These are phyloP conservation scores for Lasius platythorax DNA, from an alignment of 2,888 invertebrate species.

Conservation along the genomic window DNA sequence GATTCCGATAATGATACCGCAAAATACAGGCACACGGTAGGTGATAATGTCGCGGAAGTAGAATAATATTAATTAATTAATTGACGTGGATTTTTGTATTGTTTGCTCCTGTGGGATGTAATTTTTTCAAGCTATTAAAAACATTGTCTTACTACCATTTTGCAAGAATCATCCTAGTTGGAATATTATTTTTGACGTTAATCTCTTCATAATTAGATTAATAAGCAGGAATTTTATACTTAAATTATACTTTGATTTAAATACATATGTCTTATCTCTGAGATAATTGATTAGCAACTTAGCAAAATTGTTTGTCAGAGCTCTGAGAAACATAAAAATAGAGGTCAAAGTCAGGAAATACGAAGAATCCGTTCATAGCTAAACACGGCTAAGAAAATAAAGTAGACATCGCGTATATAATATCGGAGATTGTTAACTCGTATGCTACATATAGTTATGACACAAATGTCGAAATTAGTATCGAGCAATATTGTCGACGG, in stretches of 20 bases:
- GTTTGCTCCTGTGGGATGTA: background rate
- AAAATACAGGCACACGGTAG: slow-evolving; percentile 37
- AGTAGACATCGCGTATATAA: background rate
- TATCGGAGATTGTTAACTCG: background rate
- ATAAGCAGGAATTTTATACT: background rate
- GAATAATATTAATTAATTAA: background rate
- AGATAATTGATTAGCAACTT: background rate
- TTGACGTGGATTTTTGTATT: too few relatives aligned
- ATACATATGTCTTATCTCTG: background rate
- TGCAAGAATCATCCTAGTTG: background rate
- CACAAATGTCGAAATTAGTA: background rate
- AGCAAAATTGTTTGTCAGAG: background rate
- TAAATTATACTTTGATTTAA: background rate
- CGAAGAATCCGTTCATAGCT: background rate
- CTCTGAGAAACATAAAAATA: background rate
- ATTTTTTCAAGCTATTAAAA: background rate
- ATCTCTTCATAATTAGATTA: background rate
- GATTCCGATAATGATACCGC: slow-evolving; percentile 48
- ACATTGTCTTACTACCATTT: background rate
- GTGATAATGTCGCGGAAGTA: background rate
- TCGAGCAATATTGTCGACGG: slow-evolving; percentile 3
- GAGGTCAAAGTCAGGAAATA: background rate
- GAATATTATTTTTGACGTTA: background rate
- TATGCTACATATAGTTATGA: background rate
- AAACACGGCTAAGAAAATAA: background rate